Base-by-base conservation (phyloP, 2,113 vertebrate genomes). In the Stercorarius parasiticus region DNA sequence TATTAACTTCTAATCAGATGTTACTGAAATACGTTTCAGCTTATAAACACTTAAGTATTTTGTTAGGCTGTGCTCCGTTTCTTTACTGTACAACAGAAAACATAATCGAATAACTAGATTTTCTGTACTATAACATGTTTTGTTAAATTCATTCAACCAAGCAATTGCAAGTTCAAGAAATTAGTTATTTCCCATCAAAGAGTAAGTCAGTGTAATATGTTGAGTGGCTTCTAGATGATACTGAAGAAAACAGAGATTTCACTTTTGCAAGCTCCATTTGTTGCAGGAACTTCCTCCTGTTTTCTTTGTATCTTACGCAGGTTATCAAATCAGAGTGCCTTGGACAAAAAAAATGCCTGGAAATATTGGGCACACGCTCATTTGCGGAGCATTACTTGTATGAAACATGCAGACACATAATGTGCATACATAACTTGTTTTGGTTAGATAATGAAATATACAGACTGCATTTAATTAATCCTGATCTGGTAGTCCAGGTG, bases 1-100 rank as follows among this genome's bases (percentile, higher is more conserved):
- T 90, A 89, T 22, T 88, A 83, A 59, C 53, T 91, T 61, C 78
- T 91, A 95, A 91, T 95, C 92, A 95, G 93, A 96, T 86, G 47
- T 36, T 78, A 67, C 71, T 52, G 55, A 91, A 96, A 94, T 77
- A 77, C 27, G 30, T 90, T 95, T 88, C 71, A 91, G 84, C 30
- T 88, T 90, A 86, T 80, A 95, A 93, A 91, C 62, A 55, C 40
- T 82, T 66, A 80, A 87, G 32, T 62, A 45, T 70, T 95, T 91
- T 11, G 5, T 64, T 77, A 53, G 45, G 18, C 16, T 93, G 14
- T 94, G n/a, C 58, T 62, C 65, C 69, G 23, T 2, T 85, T 76
- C 77, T 76, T 56, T 62, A 58, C n/a, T 53, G 15, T 76, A 65
- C 30, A 86, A 77, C 13, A 69, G 47, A 87, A 77, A 90, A 55